phyloP scores from a whole-genome alignment of 2,888 invertebrate species.

The Cryptus viduatorius region DNA sequence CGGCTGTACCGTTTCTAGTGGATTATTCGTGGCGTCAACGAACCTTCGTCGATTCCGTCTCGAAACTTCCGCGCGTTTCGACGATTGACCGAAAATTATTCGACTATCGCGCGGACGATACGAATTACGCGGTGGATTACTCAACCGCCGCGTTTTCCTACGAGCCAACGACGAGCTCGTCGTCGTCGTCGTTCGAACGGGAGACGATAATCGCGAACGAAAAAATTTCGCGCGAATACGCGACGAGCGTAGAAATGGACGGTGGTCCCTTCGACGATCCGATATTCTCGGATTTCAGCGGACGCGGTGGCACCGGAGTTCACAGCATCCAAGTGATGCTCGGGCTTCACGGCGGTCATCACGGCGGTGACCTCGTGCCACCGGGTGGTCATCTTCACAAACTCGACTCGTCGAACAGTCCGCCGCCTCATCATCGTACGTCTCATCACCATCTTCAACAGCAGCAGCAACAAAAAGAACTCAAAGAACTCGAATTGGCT shows the following conservation, averaged over 20 bases:
- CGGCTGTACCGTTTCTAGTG: slow-evolving; percentile 13
- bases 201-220: slow-evolving; percentile 2
- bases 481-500: slow-evolving; percentile 82
- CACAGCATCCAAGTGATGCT: slow-evolving; percentile 90
- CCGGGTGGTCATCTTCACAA: slow-evolving; percentile 82
- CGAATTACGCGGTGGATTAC: slow-evolving; percentile 52
- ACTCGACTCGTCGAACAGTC: slow-evolving; percentile 85
- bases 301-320: slow-evolving; percentile 87
- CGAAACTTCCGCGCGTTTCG: not conserved
- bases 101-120: slow-evolving; percentile 20
- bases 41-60: not conserved
- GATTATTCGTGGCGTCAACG: slow-evolving; percentile 45
- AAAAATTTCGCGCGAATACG: slow-evolving; percentile 25
- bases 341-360: slow-evolving; percentile 86
- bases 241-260: slow-evolving; percentile 87
- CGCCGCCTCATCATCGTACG: slow-evolving; percentile 83
- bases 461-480: slow-evolving; percentile 85
- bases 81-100: not conserved
- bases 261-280: slow-evolving; percentile 91
- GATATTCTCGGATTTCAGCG: slow-evolving; percentile 91
- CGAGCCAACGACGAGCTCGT: slow-evolving; percentile 42
- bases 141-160: slow-evolving; percentile 26
- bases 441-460: slow-evolving; percentile 82
- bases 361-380: slow-evolving; percentile 81
- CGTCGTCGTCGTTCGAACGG: slow-evolving; percentile 36